Base-by-base conservation (phyloP, 2,888 invertebrate genomes). In the Piscicola geometra region DNA sequence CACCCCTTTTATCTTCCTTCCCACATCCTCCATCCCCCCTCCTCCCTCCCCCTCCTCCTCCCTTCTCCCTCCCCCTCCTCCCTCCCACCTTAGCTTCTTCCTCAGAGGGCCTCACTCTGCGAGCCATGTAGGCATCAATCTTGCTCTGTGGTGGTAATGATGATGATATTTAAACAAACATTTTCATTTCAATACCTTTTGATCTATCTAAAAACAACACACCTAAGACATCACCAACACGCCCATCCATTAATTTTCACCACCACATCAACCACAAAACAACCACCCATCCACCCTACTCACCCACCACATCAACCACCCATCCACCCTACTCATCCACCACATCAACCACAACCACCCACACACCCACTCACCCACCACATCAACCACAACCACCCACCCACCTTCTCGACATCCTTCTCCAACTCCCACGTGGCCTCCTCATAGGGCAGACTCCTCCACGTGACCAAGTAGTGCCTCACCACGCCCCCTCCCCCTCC, bases 371-470 rank as follows among this genome's bases (percentile, higher is more conserved):
- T n/a, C n/a, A 56, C 3, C n/a, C 5, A 5, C 21, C 60, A 56
- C n/a, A 15, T 25, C 21, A 5, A 18, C 21, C 60, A 47, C 9
- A 47, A 18, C 21, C 25, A 25, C 60, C 60, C 21, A 47, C 50
- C 5, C 25, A 56, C 60, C 21, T 18, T 56, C 86, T 98, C 97
- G 32, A 99, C 93, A 85, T 97, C 95, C 86, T 94, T 94, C 85
- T 95, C 94, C 75, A 98, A 87, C 85, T 99, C 99, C 99, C 99
- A 99, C 0, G 99, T 99, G 82, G 93, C 92, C 83, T 99, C 98
- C 87, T 99, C 99, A 85, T 99, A 99, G 78, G 96, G 92, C 80
- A 99, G 88, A n/a, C 93, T 91, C 82, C 95, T 90, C 99, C 99
- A 99, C 87, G 99, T 99, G 0, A 99, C 94, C 81, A 99, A 89